phyloP scores from a whole-genome alignment of 2,113 vertebrate species.

The Upupa epops region DNA sequence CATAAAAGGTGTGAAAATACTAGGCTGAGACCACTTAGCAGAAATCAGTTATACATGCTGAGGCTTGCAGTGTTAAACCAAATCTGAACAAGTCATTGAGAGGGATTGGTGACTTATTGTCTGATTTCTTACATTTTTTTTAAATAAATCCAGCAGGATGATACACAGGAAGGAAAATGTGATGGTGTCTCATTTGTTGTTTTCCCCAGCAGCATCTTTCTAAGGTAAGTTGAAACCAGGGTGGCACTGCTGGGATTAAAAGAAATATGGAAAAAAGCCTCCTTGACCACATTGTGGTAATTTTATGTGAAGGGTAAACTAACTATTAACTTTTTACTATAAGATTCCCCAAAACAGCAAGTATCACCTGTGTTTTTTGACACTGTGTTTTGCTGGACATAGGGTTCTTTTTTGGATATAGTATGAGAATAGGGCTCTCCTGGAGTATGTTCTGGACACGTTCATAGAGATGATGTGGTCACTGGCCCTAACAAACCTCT shows the following conservation, averaged over 20 bases:
- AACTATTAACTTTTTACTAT: neutral
- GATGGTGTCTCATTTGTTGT: conserved; percentile 50
- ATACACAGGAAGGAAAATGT: conserved; percentile 38
- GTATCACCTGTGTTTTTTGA: neutral
- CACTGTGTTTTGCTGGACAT: neutral
- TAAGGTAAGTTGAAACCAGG: conserved; percentile 17
- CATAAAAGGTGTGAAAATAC: conserved; percentile 85
- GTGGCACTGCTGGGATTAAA: neutral
- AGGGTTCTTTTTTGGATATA: neutral
- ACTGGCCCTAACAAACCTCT: neutral
- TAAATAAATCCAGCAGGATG: neutral
- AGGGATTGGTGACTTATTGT: conserved; percentile 74
- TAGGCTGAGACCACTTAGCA: conserved; percentile 85
- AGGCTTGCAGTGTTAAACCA: conserved; percentile 79
- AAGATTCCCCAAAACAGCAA: neutral
- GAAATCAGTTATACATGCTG: conserved; percentile 84
- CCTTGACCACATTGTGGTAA: neutral
- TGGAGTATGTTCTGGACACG: neutral
- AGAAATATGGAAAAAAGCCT: neutral
- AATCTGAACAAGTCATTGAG: conserved; percentile 77
- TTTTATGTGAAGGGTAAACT: neutral
- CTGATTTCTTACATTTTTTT: neutral
- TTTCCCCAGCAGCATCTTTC: neutral
- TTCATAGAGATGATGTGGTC: neutral
- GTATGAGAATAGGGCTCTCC: neutral